Base-by-base conservation (phyloP, 1,140 invertebrate genomes). In the Psilanteris sp. region DNA sequence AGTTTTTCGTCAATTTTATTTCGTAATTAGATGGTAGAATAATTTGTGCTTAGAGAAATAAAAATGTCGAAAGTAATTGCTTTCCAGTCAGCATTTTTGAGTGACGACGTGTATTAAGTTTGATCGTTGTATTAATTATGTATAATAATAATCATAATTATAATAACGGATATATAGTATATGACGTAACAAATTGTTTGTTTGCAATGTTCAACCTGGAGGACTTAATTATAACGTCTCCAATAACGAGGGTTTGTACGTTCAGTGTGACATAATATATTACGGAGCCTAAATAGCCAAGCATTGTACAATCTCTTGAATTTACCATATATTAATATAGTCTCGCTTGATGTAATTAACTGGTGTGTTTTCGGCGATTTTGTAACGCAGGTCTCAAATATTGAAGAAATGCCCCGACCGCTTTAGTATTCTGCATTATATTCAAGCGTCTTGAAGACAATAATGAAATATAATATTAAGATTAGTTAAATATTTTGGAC, bases 191-290 rank as follows among this genome's bases (percentile, higher is more conserved):
- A 44, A 75, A 68, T 68, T 22, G 55, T 57, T 55, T 20, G 36
- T 67, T 11, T 22, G 9, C 1, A 24, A 6, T 15, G 50, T 31
- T 14, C 13, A 39, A 48, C 48, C 48, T 37, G 37, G 67, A 67
- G 62, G 67, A 79, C 81, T 86, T 85, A 83, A 84, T 85, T 84
- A 83, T 81, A 76, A 71, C 62, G 68, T 77, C 74, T 80, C 75
- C 77, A 79, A 78, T 84, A 83, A 83, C 83, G 77, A 81, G 77
- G 73, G 80, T 81, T 36, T 59, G 50, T 61, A 46, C 37, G 54
- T 24, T 26, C 57, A 29, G 46, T 64, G 46, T 64, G 61, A 67
- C 34, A 52, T 85, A 85, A 86, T 82, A 80, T 81, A 85, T 81
- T 52, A 71, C 78, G 71, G 74, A 44, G 77, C 70, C 78, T 80